Base-by-base conservation (phyloP, 2,797 vertebrate genomes). In the Anabas testudineus region DNA sequence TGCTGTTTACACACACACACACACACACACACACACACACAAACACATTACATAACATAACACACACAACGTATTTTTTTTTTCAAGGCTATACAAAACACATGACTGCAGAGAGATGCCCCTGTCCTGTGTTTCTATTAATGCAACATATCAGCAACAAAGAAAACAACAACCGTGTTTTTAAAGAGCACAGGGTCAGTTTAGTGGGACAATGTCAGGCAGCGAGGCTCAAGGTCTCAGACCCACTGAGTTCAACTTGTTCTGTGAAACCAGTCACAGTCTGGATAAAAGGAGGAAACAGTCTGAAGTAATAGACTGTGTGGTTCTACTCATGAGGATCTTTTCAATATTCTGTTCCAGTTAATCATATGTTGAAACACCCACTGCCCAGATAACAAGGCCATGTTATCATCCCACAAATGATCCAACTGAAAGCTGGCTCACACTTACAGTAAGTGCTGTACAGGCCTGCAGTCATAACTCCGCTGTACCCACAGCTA, bases 141-240 rank as follows among this genome's bases (percentile, higher is more conserved):
- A 62, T 74, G 24, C 1, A 49, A 78, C 41, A 57, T 62, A 66
- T 22, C 69, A 21, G 19, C 66, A 86, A 73, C 79, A 83, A 77
- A 70, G 75, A 83, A 69, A 83, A 80, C 55, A 83, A 79, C 55
- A 66, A 76, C 58, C 37, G 34, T 77, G 66, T 74, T 82, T 86
- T 85, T 56, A 32, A 51, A 46, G 52, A 54, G 61, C 70, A 54
- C 60, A 70, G 80, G 73, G 76, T 88, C 83, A 81, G 58, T 60
- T 7, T 48, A 15, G 69, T 10, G n/a, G 13, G 21, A 19, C 82
- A 78, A 88, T 41, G 48, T 84, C 76, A 84, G 66, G 57, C 46
- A 7, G 30, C 26, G 0, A 37, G 42, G 30, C 69, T 84, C 85
- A 77, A 79, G 74, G 84, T 84, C 68, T 81, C 22, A 0, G n/a